Evolutionary conservation across 2,888 invertebrate genomes (phyloP).

Genomic region (Stenolophus ochropezus): DNA sequence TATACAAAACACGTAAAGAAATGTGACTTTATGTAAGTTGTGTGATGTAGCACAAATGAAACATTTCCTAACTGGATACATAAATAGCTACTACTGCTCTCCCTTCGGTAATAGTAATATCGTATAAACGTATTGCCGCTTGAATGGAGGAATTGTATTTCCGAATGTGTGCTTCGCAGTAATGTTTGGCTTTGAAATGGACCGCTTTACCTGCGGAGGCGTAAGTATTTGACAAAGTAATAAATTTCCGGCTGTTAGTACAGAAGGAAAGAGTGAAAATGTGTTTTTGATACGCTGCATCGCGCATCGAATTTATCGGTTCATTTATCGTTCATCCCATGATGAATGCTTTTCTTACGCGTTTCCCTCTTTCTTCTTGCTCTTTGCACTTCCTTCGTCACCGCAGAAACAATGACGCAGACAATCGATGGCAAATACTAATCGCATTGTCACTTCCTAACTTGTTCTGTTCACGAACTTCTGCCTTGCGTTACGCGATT

Average conservation of each 20-base stretch:
- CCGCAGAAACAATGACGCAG: slow-evolving; percentile 17
- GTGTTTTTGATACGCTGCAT: slow-evolving; percentile 47
- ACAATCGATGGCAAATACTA: slow-evolving; percentile 38
- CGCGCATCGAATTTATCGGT: slow-evolving; percentile 47
- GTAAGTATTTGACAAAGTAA: slow-evolving; percentile 20
- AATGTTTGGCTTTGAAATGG: neutral
- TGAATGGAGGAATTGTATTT: too few species aligned
- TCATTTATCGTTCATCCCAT: slow-evolving; percentile 50
- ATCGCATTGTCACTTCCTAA: slow-evolving; percentile 48
- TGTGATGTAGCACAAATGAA: too few species aligned
- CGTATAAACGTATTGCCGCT: too few species aligned
- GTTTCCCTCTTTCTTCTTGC: neutral
- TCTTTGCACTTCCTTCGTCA: neutral
- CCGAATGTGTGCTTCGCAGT: neutral
- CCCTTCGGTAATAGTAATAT: too few species aligned
- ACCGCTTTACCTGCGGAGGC: neutral
- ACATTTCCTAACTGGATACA: too few species aligned
- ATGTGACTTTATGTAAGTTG: too few species aligned
- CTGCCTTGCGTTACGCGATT: slow-evolving; percentile 15
- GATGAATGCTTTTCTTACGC: slow-evolving; percentile 43
- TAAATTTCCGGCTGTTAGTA: slow-evolving; percentile 32
- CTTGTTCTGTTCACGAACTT: slow-evolving; percentile 27
- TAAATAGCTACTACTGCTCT: too few species aligned
- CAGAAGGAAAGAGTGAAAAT: slow-evolving; percentile 18
- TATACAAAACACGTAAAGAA: too few species aligned